A percentile compares a stretch with the other conserved stretches of the same genome.
These are phyloP conservation scores for Apantesis nais DNA, from an alignment of 2,888 invertebrate genomes.

Conservation along the genomic window DNA sequence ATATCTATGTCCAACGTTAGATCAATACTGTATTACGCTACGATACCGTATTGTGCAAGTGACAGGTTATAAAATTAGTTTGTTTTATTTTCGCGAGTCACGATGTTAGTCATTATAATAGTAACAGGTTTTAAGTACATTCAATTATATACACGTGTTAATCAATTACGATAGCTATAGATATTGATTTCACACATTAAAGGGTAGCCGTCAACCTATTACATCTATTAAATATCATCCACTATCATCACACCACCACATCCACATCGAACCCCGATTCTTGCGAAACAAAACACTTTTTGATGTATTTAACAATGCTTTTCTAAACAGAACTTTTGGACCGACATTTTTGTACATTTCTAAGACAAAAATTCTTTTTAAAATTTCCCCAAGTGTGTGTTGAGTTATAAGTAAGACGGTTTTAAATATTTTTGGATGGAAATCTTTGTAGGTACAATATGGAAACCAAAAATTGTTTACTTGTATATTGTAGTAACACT, in stretches of 20 bases:
- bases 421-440: conserved; percentile 70
- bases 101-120: conserved; percentile 66
- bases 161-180: conserved; percentile 42
- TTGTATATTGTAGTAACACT: conserved; percentile 63
- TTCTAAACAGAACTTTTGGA: conserved; percentile 53
- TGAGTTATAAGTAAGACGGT: conserved; percentile 29
- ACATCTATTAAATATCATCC: conserved; percentile 35
- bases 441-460: conserved; percentile 72
- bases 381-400: conserved; percentile 22
- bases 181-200: conserved; percentile 36
- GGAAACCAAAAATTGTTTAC: conserved; percentile 77
- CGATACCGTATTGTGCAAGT: conserved; percentile 35
- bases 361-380: conserved; percentile 32
- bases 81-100: conserved; percentile 57
- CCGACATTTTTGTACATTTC: conserved; percentile 62
- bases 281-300: conserved; percentile 37
- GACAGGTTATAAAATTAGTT: conserved; percentile 41
- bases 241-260: conserved; percentile 19
- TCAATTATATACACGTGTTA: conserved; percentile 40
- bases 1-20: conserved; percentile 34
- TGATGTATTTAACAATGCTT: conserved; percentile 45
- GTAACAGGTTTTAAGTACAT: conserved; percentile 51
- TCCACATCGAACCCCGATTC: conserved; percentile 43
- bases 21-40: conserved; percentile 26
- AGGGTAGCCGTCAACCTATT: conserved; percentile 31